These are phyloP conservation scores for Drosophila punjabiensis DNA, from an alignment of 1,140 invertebrate species.

Conservation along the genomic window DNA sequence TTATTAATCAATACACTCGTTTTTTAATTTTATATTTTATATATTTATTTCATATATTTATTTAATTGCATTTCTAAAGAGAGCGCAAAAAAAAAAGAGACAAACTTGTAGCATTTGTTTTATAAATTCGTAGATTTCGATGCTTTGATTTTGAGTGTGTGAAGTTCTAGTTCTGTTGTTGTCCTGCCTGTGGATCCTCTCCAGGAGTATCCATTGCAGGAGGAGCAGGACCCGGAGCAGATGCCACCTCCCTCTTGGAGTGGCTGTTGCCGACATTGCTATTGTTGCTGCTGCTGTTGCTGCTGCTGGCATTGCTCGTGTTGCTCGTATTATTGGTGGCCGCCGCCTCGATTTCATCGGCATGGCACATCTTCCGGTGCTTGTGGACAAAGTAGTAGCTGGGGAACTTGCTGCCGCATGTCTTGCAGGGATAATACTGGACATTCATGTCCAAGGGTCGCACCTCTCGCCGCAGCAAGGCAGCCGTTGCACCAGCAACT, in stretches of 20 bases:
- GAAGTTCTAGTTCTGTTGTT: constrained; percentile 21
- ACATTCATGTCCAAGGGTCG: constrained; percentile 91
- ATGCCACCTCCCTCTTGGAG: constrained; percentile 35
- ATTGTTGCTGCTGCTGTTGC: constrained; percentile 26
- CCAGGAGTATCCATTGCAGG: constrained; percentile 4
- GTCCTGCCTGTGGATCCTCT: constrained; percentile 14
- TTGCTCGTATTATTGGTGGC: constrained; percentile 23
- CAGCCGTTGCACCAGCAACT: constrained; percentile 8
- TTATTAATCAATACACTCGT: not conserved
- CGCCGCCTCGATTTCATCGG: constrained; percentile 86
- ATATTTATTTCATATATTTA: constrained; percentile 15
- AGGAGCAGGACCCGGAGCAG: not conserved
- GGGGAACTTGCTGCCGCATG: constrained; percentile 95
- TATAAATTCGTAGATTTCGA: constrained; percentile 56
- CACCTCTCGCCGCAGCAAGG: constrained; percentile 86
- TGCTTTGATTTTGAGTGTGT: constrained; percentile 33
- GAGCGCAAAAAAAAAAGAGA: constrained; percentile 39
- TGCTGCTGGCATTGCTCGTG: constrained; percentile 24
- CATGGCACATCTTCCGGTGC: constrained; percentile 94
- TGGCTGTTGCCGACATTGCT: constrained; percentile 29
- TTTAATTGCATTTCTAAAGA: constrained; percentile 39
- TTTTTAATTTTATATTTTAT: not conserved
- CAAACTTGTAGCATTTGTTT: constrained; percentile 35
- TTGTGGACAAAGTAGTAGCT: constrained; percentile 97
- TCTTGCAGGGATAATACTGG: constrained; percentile 96